phyloP scores from a whole-genome alignment of 2,888 invertebrate species.

The Noctua comes region DNA sequence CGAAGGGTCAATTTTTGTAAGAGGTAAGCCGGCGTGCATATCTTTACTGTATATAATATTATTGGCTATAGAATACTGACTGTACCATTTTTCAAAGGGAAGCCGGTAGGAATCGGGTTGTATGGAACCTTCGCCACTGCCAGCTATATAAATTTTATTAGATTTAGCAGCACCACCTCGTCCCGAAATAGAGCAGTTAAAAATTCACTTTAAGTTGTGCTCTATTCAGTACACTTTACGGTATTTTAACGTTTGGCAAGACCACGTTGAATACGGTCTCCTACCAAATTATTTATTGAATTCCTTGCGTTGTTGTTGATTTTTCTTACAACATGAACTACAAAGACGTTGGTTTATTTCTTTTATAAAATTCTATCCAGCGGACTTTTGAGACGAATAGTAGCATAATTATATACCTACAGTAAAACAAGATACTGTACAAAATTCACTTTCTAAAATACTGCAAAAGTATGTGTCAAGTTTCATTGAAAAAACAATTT shows the following conservation, averaged over 20 bases:
- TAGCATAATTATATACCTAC: too few species aligned
- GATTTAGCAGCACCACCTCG: neutral
- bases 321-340: neutral
- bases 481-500: conserved; percentile 32
- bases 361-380: too few species aligned
- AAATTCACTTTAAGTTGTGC: neutral
- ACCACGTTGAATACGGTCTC: neutral
- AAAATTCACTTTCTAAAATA: conserved; percentile 2
- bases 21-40: too few species aligned
- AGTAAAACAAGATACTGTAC: neutral
- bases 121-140: too few species aligned
- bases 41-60: too few species aligned
- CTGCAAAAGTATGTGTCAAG: neutral
- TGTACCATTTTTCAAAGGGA: too few species aligned
- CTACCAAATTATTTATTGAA: neutral
- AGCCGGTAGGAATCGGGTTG: too few species aligned
- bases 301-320: neutral
- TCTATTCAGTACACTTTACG: neutral
- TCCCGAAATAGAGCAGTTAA: neutral
- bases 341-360: neutral
- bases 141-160: too few species aligned
- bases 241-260: neutral
- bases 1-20: too few species aligned
- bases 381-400: neutral
- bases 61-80: too few species aligned